Conservation (phyloP, 2,113 vertebrate species). For the Phodopus roborovskii region DNA sequence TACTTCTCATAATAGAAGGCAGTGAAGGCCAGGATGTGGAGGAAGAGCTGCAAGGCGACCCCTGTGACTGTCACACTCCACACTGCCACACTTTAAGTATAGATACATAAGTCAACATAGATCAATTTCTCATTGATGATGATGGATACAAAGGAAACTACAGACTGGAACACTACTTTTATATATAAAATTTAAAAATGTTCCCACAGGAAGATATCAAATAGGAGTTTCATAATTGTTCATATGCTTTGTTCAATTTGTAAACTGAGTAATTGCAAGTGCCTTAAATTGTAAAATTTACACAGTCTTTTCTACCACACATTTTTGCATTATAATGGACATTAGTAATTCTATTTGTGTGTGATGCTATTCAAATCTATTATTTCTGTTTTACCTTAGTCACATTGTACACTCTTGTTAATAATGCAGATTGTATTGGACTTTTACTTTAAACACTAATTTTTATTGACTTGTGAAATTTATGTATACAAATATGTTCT, state of each 20-base stretch:
- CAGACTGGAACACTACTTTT: not conserved
- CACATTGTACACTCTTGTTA: not conserved
- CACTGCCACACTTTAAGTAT: not conserved
- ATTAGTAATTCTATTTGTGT: not conserved
- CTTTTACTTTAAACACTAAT: not conserved
- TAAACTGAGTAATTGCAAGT: not conserved
- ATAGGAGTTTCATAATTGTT: not conserved
- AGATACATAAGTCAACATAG: not conserved
- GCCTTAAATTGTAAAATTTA: too few species aligned
- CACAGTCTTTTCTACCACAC: not conserved
- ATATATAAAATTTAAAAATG: not conserved
- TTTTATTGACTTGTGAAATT: not conserved
- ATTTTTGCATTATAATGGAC: not conserved
- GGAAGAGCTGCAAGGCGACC: too few species aligned
- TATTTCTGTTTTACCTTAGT: not conserved
- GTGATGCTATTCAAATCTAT: not conserved
- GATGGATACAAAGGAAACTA: not conserved
- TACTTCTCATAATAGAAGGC: too few species aligned
- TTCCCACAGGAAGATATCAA: not conserved
- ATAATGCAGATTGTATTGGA: not conserved
- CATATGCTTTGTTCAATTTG: not conserved
- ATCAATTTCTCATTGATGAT: not conserved
- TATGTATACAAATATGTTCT: not conserved
- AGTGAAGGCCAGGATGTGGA: too few species aligned
- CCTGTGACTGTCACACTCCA: too few species aligned